Conservation (phyloP, 2,797 vertebrate genomes). For the Molossus alvarezi region DNA sequence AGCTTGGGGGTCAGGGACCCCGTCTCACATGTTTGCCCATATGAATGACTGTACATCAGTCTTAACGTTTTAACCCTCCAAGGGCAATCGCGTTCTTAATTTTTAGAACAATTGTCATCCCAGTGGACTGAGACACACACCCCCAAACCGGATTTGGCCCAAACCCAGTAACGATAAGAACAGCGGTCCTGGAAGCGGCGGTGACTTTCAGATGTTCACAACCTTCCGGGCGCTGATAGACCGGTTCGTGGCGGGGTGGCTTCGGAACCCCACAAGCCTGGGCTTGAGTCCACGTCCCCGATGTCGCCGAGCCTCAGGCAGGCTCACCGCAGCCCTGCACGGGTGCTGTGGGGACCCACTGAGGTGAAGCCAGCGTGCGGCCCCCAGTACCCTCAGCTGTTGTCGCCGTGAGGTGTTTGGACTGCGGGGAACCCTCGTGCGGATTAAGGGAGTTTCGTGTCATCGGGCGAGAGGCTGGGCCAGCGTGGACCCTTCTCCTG, state of each 20-base stretch:
- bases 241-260: fast-evolving
- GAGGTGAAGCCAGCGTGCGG: fast-evolving
- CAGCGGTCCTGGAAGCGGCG: fast-evolving
- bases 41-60: not conserved
- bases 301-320: fast-evolving
- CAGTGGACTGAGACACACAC: not conserved
- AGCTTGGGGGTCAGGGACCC: not conserved
- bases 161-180: not conserved
- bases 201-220: not conserved
- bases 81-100: not conserved
- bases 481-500: fast-evolving
- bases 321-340: fast-evolving
- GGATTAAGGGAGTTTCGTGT: fast-evolving
- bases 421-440: fast-evolving
- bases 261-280: no score
- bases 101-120: not conserved
- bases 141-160: not conserved
- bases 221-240: fast-evolving
- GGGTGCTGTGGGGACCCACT: not conserved
- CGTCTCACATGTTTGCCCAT: not conserved
- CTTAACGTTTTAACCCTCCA: not conserved
- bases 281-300: fast-evolving
- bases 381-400: fast-evolving
- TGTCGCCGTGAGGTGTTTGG: not conserved
- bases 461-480: not conserved